Evolutionary conservation across 2,797 vertebrate genomes (phyloP).

Genomic region (Sus cebifrons): DNA sequence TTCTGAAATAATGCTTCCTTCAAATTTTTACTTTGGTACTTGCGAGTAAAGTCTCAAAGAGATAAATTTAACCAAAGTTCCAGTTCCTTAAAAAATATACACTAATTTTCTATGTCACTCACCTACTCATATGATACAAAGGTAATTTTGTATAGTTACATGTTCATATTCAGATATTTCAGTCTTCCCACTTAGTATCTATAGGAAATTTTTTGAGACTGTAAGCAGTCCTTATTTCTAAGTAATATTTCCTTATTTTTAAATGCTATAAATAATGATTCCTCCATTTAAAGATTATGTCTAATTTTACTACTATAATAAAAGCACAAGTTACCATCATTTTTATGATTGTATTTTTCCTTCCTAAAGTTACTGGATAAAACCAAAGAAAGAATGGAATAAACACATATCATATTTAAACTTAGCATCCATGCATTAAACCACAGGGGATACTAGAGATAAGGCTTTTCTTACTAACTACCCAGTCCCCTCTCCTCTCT

Average conservation of each 20-base stretch:
- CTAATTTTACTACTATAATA: background rate
- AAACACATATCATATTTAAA: background rate
- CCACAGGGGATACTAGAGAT: background rate
- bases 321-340: background rate
- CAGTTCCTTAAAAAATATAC: background rate
- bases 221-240: background rate
- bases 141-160: background rate
- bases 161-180: background rate
- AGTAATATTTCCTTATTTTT: background rate
- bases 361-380: background rate
- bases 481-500: no score
- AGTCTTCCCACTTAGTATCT: background rate
- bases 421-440: background rate
- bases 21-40: background rate
- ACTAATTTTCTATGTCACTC: background rate
- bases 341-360: background rate
- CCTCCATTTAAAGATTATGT: background rate
- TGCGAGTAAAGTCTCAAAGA: background rate
- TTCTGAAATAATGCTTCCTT: background rate
- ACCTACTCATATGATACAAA: background rate
- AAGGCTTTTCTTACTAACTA: background rate
- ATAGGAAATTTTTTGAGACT: constrained; percentile 1
- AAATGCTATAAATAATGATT: background rate
- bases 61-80: background rate
- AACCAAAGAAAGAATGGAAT: background rate